Evolutionary conservation across 2,888 invertebrate species (phyloP).

Genomic region (Eilema griseolum): DNA sequence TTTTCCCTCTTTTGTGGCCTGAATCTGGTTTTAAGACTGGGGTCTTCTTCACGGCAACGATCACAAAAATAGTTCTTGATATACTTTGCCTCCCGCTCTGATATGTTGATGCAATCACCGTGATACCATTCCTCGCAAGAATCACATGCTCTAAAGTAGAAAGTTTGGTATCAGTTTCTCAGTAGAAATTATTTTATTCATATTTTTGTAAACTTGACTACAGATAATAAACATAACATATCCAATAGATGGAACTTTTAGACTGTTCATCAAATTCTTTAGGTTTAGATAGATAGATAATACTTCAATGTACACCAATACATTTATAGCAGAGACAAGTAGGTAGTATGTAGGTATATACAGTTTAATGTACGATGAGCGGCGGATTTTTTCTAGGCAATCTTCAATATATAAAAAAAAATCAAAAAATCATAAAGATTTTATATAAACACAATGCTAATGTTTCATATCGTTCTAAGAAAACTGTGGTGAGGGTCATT

Average conservation of each 20-base stretch:
- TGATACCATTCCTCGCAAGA: constrained; percentile 99
- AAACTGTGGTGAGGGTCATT: neutral
- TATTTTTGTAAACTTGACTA: no score
- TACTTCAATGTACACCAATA: neutral
- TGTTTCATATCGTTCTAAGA: neutral
- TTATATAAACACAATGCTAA: neutral
- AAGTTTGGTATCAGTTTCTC: neutral
- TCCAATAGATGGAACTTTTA: no score
- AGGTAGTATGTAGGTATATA: no score
- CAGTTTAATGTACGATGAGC: no score
- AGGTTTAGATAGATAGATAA: no score
- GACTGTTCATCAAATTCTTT: neutral
- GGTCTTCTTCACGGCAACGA: constrained; percentile 93
- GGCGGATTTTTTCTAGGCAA: no score
- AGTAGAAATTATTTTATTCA: neutral
- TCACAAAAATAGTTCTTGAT: constrained; percentile 98
- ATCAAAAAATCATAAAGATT: no score
- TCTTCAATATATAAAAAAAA: no score
- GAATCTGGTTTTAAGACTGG: constrained; percentile 89
- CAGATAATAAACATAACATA: no score
- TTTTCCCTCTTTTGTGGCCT: constrained; percentile 83
- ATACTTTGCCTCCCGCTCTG: constrained; percentile 96
- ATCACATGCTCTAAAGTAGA: constrained; percentile 93
- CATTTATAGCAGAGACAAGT: no score
- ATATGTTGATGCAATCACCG: constrained; percentile 98